Evolutionary conservation across 2,797 vertebrate genomes (phyloP).

Genomic region (Oreonectes daqikongensis): DNA sequence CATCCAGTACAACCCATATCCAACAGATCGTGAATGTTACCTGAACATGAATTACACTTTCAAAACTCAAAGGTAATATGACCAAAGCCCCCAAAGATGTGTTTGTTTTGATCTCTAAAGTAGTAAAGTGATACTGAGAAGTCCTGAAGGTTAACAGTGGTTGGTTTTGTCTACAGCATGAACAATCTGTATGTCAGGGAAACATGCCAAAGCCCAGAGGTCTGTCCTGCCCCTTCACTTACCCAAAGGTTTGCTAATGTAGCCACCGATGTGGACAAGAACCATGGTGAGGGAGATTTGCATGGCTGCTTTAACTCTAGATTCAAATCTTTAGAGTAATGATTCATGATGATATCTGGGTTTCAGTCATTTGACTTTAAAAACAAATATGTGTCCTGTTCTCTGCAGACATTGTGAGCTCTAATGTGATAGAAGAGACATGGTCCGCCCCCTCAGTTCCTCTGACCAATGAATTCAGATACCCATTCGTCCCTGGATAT

Average conservation of each 20-base stretch:
- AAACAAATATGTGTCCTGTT: neutral
- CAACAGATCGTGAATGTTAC: slow-evolving; percentile 74
- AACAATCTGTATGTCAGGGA: slow-evolving; percentile 74
- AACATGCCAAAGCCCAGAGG: slow-evolving; percentile 72
- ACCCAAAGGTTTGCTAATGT: slow-evolving; percentile 82
- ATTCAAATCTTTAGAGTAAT: neutral
- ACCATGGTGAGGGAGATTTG: slow-evolving; percentile 76
- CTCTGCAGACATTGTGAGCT: slow-evolving; percentile 69
- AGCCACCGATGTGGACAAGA: slow-evolving; percentile 81
- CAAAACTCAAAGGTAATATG: slow-evolving; percentile 72
- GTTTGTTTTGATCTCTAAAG: neutral
- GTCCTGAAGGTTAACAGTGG: neutral
- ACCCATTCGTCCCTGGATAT: slow-evolving; percentile 79
- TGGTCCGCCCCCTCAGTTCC: slow-evolving; percentile 88
- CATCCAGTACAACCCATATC: slow-evolving; percentile 69
- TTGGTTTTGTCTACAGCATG: slow-evolving; percentile 59
- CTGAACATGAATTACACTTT: slow-evolving; percentile 67
- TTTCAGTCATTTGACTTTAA: neutral
- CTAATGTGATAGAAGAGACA: slow-evolving; percentile 83
- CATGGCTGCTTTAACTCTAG: neutral
- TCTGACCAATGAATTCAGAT: slow-evolving; percentile 87
- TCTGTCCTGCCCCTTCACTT: slow-evolving; percentile 70
- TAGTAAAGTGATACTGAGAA: neutral
- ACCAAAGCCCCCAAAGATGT: neutral
- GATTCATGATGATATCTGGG: neutral